phyloP scores from a whole-genome alignment of 2,113 vertebrate species.

The Heteronetta atricapilla region DNA sequence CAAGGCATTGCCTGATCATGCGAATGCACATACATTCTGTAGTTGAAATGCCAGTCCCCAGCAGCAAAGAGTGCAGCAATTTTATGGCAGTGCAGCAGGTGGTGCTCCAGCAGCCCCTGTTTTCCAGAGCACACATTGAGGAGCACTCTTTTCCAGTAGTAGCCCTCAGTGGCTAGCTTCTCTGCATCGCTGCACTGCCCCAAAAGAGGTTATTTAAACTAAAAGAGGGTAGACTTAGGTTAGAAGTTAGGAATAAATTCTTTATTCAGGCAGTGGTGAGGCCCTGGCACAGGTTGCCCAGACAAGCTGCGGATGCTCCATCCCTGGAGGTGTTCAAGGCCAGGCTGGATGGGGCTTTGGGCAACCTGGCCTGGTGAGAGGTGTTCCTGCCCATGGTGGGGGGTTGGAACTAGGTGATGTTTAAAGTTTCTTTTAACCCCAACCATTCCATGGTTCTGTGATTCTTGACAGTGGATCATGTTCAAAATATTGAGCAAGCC shows the following conservation, averaged over 20 bases:
- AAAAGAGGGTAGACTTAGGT: too few relatives aligned
- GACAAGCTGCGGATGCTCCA: too few relatives aligned
- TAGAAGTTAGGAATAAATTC: too few relatives aligned
- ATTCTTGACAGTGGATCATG: neutral
- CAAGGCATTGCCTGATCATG: neutral
- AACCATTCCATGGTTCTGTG: too few relatives aligned
- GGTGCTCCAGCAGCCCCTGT: neutral
- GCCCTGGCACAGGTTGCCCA: too few relatives aligned
- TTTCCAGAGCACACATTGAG: neutral
- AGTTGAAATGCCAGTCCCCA: accelerated
- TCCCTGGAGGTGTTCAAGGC: too few relatives aligned
- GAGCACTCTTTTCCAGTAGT: neutral
- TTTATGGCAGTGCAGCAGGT: neutral
- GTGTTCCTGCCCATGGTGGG: too few relatives aligned
- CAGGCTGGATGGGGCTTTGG: too few relatives aligned
- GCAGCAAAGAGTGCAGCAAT: neutral
- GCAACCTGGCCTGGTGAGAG: too few relatives aligned
- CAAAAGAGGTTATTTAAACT: neutral
- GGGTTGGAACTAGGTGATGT: too few relatives aligned
- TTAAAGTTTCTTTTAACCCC: too few relatives aligned
- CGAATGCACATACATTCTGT: neutral
- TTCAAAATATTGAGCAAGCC: neutral
- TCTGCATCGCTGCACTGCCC: neutral
- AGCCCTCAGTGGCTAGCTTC: neutral
- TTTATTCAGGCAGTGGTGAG: too few relatives aligned